Conservation (phyloP, 2,888 invertebrate genomes). For the Lottia gigantea region DNA sequence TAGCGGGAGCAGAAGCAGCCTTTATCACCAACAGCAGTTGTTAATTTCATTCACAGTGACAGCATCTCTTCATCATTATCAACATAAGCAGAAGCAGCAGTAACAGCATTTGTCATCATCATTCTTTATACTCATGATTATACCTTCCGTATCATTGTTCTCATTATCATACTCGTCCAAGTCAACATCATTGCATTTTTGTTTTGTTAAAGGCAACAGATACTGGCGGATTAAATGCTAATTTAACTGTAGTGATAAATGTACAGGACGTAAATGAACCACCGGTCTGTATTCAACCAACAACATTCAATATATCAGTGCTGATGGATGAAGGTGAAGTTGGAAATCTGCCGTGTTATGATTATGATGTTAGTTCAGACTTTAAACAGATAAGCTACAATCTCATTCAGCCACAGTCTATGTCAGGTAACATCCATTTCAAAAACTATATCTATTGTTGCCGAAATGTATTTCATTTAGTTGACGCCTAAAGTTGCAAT, state of each 20-base stretch:
- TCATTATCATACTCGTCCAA: too few relatives aligned
- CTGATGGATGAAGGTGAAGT: background rate
- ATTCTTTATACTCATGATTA: too few relatives aligned
- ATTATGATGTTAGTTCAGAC: slow-evolving; percentile 13
- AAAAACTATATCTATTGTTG: background rate
- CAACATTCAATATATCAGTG: slow-evolving; percentile 7
- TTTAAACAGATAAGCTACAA: slow-evolving; percentile 8
- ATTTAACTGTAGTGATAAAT: slow-evolving; percentile 8
- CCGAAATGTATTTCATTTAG: background rate
- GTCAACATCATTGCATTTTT: background rate
- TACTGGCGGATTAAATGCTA: slow-evolving; percentile 3
- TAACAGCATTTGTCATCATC: too few relatives aligned
- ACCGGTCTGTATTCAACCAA: slow-evolving; percentile 8
- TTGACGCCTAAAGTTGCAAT: background rate
- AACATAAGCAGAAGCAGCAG: too few relatives aligned
- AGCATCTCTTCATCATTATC: too few relatives aligned
- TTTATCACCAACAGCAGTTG: too few relatives aligned
- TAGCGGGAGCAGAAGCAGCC: too few relatives aligned
- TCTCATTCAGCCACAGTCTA: background rate
- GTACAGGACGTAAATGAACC: slow-evolving; percentile 22
- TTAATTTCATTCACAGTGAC: too few relatives aligned
- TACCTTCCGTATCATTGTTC: too few relatives aligned
- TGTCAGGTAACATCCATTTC: background rate
- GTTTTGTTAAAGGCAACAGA: slow-evolving; percentile 13
- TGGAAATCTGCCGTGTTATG: slow-evolving; percentile 11